Percentiles rank a stretch among this genome's conserved stretches.
Evolutionary conservation across 2,888 invertebrate genomes (phyloP).

Genomic region (Drepana falcataria): DNA sequence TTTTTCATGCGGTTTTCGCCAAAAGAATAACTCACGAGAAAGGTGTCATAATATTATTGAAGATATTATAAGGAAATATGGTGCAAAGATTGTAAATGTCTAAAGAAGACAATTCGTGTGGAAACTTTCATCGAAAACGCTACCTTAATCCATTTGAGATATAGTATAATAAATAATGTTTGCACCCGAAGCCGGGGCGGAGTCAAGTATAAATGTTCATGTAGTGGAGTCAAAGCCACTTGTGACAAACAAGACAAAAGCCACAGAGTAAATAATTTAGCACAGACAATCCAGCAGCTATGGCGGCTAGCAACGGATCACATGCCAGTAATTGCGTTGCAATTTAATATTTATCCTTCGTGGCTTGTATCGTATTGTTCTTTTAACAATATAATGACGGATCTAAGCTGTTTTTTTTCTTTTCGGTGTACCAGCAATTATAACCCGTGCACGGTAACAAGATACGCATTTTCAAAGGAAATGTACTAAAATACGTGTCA

Average conservation of each 20-base stretch:
- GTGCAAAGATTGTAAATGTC: too few relatives aligned
- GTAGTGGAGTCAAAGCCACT: not conserved
- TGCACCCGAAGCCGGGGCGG: too few relatives aligned
- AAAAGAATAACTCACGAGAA: too few relatives aligned
- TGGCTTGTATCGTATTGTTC: conserved; percentile 2
- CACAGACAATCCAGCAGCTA: not conserved
- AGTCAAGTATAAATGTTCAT: too few relatives aligned
- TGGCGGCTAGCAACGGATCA: conserved; percentile 2
- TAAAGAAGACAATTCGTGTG: too few relatives aligned
- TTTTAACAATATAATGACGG: not conserved
- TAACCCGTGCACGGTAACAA: not conserved
- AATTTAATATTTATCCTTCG: conserved; percentile 5
- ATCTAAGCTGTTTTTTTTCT: not conserved
- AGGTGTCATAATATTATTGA: too few relatives aligned
- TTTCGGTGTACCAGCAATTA: not conserved
- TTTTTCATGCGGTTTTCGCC: too few relatives aligned
- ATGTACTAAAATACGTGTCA: not conserved
- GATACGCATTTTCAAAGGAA: not conserved
- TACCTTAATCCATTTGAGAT: too few relatives aligned
- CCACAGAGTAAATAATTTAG: not conserved
- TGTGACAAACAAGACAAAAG: not conserved
- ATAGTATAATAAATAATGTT: too few relatives aligned
- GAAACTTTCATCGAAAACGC: too few relatives aligned
- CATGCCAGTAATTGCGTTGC: conserved; percentile 12
- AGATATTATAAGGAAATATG: too few relatives aligned